Percentiles rank a stretch among this genome's conserved stretches.
Conservation (phyloP, 2,113 vertebrate species). For the Sapayoa aenigma region DNA sequence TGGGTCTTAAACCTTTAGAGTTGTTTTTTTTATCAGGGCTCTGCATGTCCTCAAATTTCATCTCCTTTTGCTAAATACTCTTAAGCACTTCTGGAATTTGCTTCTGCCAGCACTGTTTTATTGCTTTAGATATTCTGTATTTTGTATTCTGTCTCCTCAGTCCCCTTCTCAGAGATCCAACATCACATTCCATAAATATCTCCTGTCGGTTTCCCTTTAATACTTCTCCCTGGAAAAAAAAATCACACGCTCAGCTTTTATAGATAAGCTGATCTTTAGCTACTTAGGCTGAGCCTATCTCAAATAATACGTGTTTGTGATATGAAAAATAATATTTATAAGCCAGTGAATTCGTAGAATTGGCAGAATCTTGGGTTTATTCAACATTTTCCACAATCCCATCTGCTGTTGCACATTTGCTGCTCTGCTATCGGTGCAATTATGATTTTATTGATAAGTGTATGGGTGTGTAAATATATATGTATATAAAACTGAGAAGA, state of each 20-base stretch:
- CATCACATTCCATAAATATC: background rate
- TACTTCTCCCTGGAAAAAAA: background rate
- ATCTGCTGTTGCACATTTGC: background rate
- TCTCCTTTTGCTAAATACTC: background rate
- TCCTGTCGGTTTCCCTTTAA: background rate
- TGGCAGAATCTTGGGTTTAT: background rate
- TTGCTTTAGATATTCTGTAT: accelerated
- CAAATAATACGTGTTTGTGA: accelerated
- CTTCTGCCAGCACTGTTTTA: background rate
- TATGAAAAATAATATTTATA: background rate
- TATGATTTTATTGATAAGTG: constrained; percentile 4
- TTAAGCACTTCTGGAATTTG: background rate
- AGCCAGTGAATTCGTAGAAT: background rate
- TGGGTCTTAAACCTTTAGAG: background rate
- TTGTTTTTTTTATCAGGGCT: background rate
- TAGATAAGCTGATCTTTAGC: background rate
- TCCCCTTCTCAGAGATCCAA: background rate
- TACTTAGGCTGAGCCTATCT: background rate
- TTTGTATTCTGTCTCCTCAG: background rate
- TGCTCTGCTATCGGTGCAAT: background rate
- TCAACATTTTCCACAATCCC: background rate
- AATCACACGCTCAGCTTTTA: background rate
- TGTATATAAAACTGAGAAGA: background rate
- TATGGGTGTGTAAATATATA: background rate
- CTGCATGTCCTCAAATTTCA: accelerated